These are phyloP conservation scores for Eptatretus atami DNA, from an alignment of 2,797 vertebrate species.

Conservation along the genomic window DNA sequence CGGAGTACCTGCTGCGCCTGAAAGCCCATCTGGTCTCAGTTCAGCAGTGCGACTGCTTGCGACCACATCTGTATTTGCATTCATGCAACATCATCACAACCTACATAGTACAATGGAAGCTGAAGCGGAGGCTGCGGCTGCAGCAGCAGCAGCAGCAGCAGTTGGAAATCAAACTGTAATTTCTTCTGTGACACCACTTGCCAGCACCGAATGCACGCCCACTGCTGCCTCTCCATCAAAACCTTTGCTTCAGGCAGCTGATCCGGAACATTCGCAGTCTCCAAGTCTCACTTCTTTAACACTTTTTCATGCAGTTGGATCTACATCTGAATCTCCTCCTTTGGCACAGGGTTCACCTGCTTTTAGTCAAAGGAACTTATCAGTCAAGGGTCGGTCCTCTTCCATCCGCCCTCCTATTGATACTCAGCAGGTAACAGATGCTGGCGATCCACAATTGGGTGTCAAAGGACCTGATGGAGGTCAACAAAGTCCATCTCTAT, in stretches of 20 bases:
- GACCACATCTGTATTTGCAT: conserved; percentile 85
- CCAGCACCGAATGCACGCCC: not conserved
- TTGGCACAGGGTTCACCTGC: not conserved
- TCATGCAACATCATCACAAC: conserved; percentile 50
- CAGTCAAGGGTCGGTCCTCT: not conserved
- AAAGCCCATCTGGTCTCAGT: conserved; percentile 26
- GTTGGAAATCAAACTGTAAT: conserved; percentile 10
- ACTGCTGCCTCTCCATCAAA: not conserved
- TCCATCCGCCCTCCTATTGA: not conserved
- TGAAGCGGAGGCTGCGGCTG: conserved; percentile 40
- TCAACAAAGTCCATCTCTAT: not conserved
- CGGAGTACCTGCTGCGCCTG: conserved; percentile 21
- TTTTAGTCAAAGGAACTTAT: too few species aligned
- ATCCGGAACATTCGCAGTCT: not conserved
- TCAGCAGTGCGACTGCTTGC: conserved; percentile 73
- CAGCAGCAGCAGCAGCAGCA: conserved; percentile 28
- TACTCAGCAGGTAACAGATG: not conserved
- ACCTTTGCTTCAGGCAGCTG: not conserved
- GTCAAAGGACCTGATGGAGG: not conserved
- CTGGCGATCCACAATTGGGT: not conserved
- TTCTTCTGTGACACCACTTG: not conserved
- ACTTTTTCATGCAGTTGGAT: too few species aligned
- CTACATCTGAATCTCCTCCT: not conserved
- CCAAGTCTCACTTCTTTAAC: not conserved
- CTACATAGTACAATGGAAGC: conserved; percentile 25